A percentile compares a stretch with the other conserved stretches of the same genome.
These are phyloP conservation scores for Antigone vipio DNA, from an alignment of 2,113 vertebrate genomes.

Conservation along the genomic window DNA sequence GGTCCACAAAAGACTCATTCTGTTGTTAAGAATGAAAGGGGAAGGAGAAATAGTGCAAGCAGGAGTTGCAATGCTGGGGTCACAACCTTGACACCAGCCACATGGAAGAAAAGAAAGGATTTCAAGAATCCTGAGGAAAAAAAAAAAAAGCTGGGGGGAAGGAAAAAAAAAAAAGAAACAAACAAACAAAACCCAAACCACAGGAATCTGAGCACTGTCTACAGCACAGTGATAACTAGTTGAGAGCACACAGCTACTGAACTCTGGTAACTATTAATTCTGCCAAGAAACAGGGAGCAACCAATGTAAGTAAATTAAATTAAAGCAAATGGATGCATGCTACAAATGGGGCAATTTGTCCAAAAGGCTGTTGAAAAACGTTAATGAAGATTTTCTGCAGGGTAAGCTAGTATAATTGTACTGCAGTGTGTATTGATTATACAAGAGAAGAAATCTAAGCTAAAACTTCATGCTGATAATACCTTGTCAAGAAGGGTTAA, in stretches of 20 bases:
- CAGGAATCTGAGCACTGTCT: background rate
- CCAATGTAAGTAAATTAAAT: slow-evolving; percentile 52
- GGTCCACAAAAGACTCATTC: background rate
- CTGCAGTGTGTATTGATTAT: slow-evolving; percentile 58
- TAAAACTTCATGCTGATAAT: slow-evolving; percentile 47
- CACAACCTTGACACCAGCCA: background rate
- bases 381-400: slow-evolving; percentile 54
- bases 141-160: background rate
- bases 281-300: slow-evolving; percentile 48
- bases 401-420: slow-evolving; percentile 44
- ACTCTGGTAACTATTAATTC: slow-evolving; percentile 50
- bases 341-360: slow-evolving; percentile 51
- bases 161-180: background rate
- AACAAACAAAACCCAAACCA: background rate
- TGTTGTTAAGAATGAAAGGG: background rate
- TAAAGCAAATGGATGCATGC: slow-evolving; percentile 43
- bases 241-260: slow-evolving; percentile 23
- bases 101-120: background rate
- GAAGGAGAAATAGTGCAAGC: background rate
- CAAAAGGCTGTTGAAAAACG: slow-evolving; percentile 32
- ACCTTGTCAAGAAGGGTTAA: slow-evolving; percentile 42
- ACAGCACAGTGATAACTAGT: background rate
- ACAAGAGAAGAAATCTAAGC: slow-evolving; percentile 38
- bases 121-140: background rate
- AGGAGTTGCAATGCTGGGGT: background rate